A percentile compares a stretch with the other conserved stretches of the same genome.
Conservation (phyloP, 2,797 vertebrate genomes). For the Telmatherina bonti region DNA sequence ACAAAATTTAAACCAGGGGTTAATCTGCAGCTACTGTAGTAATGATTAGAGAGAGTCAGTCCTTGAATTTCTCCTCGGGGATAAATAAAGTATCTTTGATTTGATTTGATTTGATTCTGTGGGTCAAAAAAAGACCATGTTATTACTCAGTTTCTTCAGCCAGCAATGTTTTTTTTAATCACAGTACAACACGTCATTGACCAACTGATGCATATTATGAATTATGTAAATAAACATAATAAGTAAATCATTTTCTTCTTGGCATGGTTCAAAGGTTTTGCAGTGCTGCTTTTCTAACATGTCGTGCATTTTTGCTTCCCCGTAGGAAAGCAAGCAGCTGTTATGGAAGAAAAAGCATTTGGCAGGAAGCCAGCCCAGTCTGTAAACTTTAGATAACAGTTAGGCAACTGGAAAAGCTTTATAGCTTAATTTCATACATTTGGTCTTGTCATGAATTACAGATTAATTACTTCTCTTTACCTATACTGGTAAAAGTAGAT, state of each 20-base stretch:
- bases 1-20: background rate
- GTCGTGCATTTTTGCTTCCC: background rate
- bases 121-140: too few species aligned
- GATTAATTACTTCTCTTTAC: conserved; percentile 25
- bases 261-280: conserved; percentile 7
- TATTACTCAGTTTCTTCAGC: background rate
- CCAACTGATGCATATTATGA: background rate
- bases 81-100: too few species aligned
- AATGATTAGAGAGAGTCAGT: background rate
- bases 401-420: conserved; percentile 18
- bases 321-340: background rate
- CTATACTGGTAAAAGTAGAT: background rate
- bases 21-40: background rate
- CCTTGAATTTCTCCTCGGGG: too few species aligned
- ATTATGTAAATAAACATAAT: background rate
- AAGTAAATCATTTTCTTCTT: background rate
- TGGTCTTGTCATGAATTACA: conserved; percentile 17
- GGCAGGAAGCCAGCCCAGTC: conserved; percentile 10
- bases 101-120: too few species aligned
- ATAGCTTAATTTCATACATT: conserved; percentile 23
- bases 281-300: background rate
- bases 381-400: conserved; percentile 25
- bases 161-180: background rate
- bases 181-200: background rate
- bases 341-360: conserved; percentile 2